These are phyloP conservation scores for Portunus trituberculatus DNA, from an alignment of 1,140 invertebrate genomes.

Conservation along the genomic window DNA sequence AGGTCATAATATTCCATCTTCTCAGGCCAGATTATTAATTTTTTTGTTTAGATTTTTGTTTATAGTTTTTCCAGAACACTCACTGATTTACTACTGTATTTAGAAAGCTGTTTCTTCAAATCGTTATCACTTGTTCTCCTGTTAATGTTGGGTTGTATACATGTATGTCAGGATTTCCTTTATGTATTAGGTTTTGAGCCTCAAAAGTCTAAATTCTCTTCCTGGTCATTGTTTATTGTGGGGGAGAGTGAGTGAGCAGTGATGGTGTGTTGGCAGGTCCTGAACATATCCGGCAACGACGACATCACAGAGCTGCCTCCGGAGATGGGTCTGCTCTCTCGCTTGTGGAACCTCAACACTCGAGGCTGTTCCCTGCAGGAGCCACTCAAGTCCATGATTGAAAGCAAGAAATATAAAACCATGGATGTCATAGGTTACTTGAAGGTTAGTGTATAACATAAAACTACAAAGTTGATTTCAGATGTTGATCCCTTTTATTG, in stretches of 20 bases:
- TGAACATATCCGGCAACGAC: constrained; percentile 79
- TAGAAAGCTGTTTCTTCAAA: too few relatives aligned
- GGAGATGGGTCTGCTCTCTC: constrained; percentile 95
- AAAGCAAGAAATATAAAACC: constrained; percentile 95
- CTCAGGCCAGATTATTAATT: too few relatives aligned
- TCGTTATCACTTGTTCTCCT: too few relatives aligned
- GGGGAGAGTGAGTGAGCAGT: background rate
- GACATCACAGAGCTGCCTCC: constrained; percentile 93
- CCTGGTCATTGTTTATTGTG: too few relatives aligned
- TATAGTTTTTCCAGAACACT: too few relatives aligned
- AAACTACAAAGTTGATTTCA: constrained; percentile 4
- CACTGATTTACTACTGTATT: too few relatives aligned
- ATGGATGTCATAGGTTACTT: constrained; percentile 98
- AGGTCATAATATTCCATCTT: too few relatives aligned
- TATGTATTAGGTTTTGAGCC: background rate
- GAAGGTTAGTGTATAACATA: constrained; percentile 82
- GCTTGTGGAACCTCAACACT: constrained; percentile 97
- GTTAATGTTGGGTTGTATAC: too few relatives aligned
- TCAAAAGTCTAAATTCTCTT: background rate
- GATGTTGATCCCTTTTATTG: background rate
- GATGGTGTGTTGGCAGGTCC: constrained; percentile 61
- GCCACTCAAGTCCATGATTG: constrained; percentile 95
- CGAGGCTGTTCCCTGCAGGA: constrained; percentile 93
- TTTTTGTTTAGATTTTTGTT: too few relatives aligned
- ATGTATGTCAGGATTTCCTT: too few relatives aligned